phyloP scores from a whole-genome alignment of 2,113 vertebrate genomes.

The Pogona vitticeps region DNA sequence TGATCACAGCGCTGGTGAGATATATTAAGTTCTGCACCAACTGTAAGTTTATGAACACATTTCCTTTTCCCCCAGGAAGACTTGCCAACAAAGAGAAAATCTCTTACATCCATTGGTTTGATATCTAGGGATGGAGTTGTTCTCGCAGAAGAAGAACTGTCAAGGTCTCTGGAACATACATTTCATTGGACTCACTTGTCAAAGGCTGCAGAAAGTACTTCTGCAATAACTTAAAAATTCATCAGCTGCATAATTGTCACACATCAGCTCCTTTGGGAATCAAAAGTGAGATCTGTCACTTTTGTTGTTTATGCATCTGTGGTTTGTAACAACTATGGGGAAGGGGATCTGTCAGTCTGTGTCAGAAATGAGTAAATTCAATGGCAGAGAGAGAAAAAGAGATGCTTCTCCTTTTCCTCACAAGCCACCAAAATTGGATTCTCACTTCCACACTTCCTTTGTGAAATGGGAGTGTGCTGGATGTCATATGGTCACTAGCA shows the following conservation, averaged over 20 bases:
- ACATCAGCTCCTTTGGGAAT: conserved; percentile 56
- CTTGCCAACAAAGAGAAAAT: background rate
- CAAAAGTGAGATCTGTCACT: conserved; percentile 33
- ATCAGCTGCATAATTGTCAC: conserved; percentile 34
- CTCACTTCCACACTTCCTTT: conserved; percentile 15
- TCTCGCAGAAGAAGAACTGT: background rate
- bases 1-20: background rate
- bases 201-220: background rate
- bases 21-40: conserved; percentile 1
- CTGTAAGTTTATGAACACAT: background rate
- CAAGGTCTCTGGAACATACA: conserved; percentile 33
- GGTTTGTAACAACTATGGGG: conserved; percentile 43
- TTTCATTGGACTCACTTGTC: rapidly evolving
- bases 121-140: conserved; percentile 24
- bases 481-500: conserved; percentile 6
- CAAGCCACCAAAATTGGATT: conserved; percentile 36
- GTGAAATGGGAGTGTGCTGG: conserved; percentile 32
- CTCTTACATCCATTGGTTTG: conserved; percentile 10
- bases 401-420: background rate
- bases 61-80: conserved; percentile 35
- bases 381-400: conserved; percentile 45
- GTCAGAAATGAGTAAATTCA: conserved; percentile 47
- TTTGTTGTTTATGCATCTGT: conserved; percentile 45
- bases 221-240: background rate
- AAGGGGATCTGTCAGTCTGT: conserved; percentile 46